phyloP scores from a whole-genome alignment of 2,113 vertebrate genomes.

The Hiodon tergisus region DNA sequence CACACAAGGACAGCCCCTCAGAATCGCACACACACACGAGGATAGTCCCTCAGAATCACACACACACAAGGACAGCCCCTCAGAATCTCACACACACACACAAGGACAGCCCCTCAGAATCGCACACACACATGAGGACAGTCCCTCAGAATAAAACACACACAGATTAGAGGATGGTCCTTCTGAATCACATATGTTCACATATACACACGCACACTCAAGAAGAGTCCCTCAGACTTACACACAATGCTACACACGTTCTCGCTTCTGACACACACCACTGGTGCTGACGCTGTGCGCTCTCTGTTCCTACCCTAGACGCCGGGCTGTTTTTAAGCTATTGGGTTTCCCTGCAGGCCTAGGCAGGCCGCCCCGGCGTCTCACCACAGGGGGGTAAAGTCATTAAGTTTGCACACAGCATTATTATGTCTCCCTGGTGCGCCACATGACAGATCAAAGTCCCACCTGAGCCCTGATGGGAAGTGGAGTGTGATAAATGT shows the following conservation, averaged over 20 bases:
- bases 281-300: not conserved
- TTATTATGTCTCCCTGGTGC: slow-evolving; percentile 26
- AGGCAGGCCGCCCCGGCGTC: slow-evolving; percentile 48
- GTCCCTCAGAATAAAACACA: not conserved
- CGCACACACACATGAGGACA: slow-evolving; percentile 33
- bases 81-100: too few species aligned
- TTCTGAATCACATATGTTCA: not conserved
- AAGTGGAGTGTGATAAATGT: not conserved
- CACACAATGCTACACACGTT: too few species aligned
- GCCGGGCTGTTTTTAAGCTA: slow-evolving; percentile 60
- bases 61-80: too few species aligned
- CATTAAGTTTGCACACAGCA: slow-evolving; percentile 34
- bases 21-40: slow-evolving; percentile 36
- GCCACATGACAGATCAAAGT: slow-evolving; percentile 30
- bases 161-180: not conserved
- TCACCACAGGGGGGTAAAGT: slow-evolving; percentile 48
- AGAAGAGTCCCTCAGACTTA: too few species aligned
- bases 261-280: too few species aligned
- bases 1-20: slow-evolving; percentile 16
- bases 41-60: not conserved
- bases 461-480: not conserved
- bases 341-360: slow-evolving; percentile 58
- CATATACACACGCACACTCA: not conserved
- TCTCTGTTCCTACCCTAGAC: slow-evolving; percentile 31
- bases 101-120: slow-evolving; percentile 8